These are phyloP conservation scores for Rhinopomastus cyanomelas DNA, from an alignment of 2,113 vertebrate species.

Conservation along the genomic window DNA sequence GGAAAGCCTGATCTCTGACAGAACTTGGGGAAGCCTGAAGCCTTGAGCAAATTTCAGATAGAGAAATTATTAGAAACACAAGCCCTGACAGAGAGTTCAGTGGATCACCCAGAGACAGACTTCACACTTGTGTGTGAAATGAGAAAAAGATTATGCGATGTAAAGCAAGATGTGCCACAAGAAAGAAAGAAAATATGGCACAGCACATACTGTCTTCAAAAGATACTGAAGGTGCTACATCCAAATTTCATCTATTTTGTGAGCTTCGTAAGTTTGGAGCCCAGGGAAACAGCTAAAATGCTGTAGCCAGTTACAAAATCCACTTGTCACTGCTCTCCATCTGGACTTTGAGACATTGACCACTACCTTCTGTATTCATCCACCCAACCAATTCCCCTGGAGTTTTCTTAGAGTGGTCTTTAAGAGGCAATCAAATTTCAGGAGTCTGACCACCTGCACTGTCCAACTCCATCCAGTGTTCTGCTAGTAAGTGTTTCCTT, in stretches of 20 bases:
- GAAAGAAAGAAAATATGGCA: not conserved
- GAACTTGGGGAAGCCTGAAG: not conserved
- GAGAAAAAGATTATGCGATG: not conserved
- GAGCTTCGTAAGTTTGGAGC: not conserved
- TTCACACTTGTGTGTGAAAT: not conserved
- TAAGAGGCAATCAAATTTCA: not conserved
- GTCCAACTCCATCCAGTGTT: not conserved
- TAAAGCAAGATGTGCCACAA: not conserved
- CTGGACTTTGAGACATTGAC: no score
- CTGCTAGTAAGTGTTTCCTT: not conserved
- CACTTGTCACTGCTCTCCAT: no score
- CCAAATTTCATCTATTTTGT: not conserved
- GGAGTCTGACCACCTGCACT: not conserved
- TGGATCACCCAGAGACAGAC: not conserved
- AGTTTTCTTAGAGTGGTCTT: not conserved
- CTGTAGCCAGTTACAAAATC: not conserved
- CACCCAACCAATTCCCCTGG: no score
- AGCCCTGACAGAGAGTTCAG: not conserved
- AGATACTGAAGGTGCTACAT: not conserved
- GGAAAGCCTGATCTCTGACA: not conserved
- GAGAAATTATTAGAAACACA: not conserved
- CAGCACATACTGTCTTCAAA: not conserved
- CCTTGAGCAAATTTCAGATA: not conserved
- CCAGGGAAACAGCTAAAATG: not conserved
- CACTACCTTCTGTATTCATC: no score